Percentiles rank a stretch among this genome's conserved stretches.
These are phyloP conservation scores for Eurytoma californica DNA, from an alignment of 2,888 invertebrate genomes.

Conservation along the genomic window DNA sequence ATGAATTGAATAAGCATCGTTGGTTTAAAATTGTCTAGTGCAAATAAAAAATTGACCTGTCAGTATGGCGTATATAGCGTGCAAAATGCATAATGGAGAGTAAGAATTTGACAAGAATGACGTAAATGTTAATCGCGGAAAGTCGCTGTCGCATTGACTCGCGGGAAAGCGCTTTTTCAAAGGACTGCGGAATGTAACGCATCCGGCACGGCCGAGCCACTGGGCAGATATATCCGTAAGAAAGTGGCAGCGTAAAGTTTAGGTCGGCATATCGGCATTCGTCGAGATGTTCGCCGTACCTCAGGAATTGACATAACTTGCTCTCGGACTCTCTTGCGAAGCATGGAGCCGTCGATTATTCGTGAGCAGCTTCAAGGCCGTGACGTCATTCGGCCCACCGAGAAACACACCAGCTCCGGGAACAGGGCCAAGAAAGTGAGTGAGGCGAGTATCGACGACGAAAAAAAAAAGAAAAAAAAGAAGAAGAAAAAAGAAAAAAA, in stretches of 20 bases:
- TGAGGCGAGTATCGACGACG: constrained; percentile 2
- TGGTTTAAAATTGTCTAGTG: no score
- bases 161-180: neutral
- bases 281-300: neutral
- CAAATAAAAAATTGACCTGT: no score
- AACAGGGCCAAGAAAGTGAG: constrained; percentile 39
- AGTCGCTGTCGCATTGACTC: neutral
- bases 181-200: neutral
- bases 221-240: neutral
- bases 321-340: neutral
- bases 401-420: constrained; percentile 1
- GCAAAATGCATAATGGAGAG: no score
- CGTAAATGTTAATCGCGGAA: neutral
- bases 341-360: neutral
- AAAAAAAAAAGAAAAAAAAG: neutral
- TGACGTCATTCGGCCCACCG: constrained; percentile 33
- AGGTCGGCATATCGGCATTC: no score
- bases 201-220: neutral
- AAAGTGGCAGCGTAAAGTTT: neutral
- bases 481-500: neutral
- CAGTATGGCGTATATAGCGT: no score
- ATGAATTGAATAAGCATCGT: no score
- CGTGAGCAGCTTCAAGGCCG: constrained; percentile 8
- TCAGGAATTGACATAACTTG: neutral
- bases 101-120: no score